Conservation (phyloP, 2,113 vertebrate species). For the Peromyscus leucopus region DNA sequence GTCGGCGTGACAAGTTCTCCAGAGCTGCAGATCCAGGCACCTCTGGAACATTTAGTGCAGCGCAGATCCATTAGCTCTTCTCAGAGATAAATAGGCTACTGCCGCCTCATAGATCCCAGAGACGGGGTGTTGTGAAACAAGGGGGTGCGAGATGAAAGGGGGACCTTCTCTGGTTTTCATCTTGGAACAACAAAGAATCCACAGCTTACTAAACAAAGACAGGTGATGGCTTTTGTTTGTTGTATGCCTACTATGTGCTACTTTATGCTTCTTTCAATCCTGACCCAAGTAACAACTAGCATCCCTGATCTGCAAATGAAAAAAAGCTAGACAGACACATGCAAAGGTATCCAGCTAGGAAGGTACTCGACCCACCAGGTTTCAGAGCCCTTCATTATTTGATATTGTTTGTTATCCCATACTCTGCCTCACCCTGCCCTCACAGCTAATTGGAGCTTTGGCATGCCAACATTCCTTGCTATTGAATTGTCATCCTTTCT, state of each 20-base stretch:
- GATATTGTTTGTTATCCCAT: not conserved
- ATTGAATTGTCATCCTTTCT: not conserved
- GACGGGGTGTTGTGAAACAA: not conserved
- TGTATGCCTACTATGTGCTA: not conserved
- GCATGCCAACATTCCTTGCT: not conserved
- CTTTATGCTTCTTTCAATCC: not conserved
- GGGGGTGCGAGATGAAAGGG: accelerated
- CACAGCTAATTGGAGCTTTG: not conserved
- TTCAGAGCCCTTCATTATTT: not conserved
- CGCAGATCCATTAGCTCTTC: not conserved
- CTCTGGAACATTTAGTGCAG: not conserved
- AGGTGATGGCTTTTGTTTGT: not conserved
- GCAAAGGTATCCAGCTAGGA: not conserved
- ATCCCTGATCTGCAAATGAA: not conserved
- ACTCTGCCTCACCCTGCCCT: not conserved
- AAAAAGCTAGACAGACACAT: not conserved
- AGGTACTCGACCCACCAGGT: not conserved
- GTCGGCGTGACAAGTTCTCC: not conserved
- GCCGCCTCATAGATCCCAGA: not conserved
- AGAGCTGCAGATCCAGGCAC: not conserved
- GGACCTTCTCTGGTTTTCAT: not conserved
- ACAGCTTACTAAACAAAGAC: not conserved
- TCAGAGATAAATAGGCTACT: not conserved
- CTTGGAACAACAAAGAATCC: not conserved
- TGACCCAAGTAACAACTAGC: not conserved